Evolutionary conservation across 2,888 invertebrate genomes (phyloP), one percentile per base, ranked within the genome.

Genomic region (Elmis aenea): DNA sequence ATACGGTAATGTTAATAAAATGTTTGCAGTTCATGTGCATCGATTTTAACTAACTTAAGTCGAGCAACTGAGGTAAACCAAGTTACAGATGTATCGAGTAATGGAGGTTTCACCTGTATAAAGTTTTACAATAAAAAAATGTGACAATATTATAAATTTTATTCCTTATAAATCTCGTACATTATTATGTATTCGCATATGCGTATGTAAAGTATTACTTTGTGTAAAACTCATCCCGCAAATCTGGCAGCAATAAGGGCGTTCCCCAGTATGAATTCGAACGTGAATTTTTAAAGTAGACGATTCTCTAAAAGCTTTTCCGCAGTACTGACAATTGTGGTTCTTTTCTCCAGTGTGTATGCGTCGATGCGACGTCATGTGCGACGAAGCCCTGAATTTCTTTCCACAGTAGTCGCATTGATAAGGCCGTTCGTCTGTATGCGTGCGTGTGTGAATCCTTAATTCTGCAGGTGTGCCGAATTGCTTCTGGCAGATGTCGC

Each of bases 311-410:
- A 57, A 57, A 11, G 50, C 45, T 32, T 52, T 57, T 8, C 54
- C 54, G 31, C 57, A 57, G 39, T 48, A 53, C 12, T 26, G 34
- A 25, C 55, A 57, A 30, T 27, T 33, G 30, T 55, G 51, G 4
- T 48, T 51, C 13, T 48, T 55, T 26, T 56, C 55, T 1, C 57
- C 57, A 1, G 57, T 57, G 26, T 57, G 57, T 33, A 56, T 56
- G 36, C 52, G 37, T 11, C 54, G 43, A 39, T 57, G 57, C 1
- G 55, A 52, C 3, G 52, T 56, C 52, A 57, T 51, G 28, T 57
- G 54, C 1, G 74, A 74, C 15, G 46, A 59, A 4, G 44, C 50
- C 35, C 47, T 50, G 32, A 57, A 58, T 20, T 54, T 54, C 34
- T 57, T 57, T 3, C 51, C 55, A 32, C 58, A 58, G 12, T 50